These are phyloP conservation scores for Corynorhinus townsendii DNA, from an alignment of 2,113 vertebrate species.

Conservation along the genomic window DNA sequence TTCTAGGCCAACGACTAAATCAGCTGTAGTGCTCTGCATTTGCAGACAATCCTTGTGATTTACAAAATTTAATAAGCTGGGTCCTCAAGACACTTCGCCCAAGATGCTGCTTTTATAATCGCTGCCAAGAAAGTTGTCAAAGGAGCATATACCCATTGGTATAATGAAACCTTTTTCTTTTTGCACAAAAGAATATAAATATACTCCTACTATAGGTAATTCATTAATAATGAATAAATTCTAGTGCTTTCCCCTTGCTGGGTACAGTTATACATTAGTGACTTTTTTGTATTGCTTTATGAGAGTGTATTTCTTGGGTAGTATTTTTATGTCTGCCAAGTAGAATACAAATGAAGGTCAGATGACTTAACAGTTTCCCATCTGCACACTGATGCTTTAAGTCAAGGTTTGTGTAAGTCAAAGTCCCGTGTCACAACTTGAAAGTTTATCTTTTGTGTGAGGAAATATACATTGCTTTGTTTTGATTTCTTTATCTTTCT, in stretches of 20 bases:
- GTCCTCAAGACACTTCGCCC: slow-evolving; percentile 21
- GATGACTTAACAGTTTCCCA: slow-evolving; percentile 30
- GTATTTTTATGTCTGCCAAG: neutral
- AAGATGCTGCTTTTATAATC: slow-evolving; percentile 61
- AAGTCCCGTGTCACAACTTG: slow-evolving; percentile 41
- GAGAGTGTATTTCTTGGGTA: slow-evolving; percentile 67
- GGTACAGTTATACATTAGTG: slow-evolving; percentile 38
- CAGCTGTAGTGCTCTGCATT: slow-evolving; percentile 61
- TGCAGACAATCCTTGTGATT: slow-evolving; percentile 73
- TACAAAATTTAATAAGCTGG: slow-evolving; percentile 78
- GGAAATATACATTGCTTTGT: neutral
- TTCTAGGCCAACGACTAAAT: slow-evolving; percentile 77
- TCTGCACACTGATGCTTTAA: slow-evolving; percentile 32
- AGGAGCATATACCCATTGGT: slow-evolving; percentile 54
- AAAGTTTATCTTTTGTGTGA: slow-evolving; percentile 20
- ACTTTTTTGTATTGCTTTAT: slow-evolving; percentile 40
- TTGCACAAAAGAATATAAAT: slow-evolving; percentile 40
- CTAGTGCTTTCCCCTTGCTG: slow-evolving; percentile 6
- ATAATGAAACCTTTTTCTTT: slow-evolving; percentile 57
- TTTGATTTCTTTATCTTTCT: neutral
- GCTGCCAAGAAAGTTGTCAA: slow-evolving; percentile 63
- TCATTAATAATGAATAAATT: slow-evolving; percentile 73
- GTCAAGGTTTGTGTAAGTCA: slow-evolving; percentile 22
- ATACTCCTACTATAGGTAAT: slow-evolving; percentile 62
- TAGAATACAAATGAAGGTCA: slow-evolving; percentile 13